phyloP scores from a whole-genome alignment of 2,888 invertebrate species.

The Lordiphosa andalusiaca region DNA sequence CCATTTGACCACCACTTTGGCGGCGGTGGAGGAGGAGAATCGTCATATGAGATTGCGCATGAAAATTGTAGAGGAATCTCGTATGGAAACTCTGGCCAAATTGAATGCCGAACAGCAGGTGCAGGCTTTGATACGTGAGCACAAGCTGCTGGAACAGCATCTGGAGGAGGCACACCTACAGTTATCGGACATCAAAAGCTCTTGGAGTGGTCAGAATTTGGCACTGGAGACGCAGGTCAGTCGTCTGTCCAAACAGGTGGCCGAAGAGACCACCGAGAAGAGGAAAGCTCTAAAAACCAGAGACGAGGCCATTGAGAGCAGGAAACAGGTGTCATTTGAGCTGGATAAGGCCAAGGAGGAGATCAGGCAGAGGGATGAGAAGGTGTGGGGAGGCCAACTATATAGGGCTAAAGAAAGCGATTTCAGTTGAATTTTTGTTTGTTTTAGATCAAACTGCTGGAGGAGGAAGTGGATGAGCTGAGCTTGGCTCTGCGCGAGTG shows the following conservation, averaged over 20 bases:
- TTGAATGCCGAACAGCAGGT: constrained; percentile 82
- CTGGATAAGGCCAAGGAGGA: constrained; percentile 74
- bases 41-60: constrained; percentile 83
- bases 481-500: constrained; percentile 84
- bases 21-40: constrained; percentile 88
- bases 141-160: constrained; percentile 87
- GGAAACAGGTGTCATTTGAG: constrained; percentile 80
- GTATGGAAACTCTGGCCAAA: constrained; percentile 71
- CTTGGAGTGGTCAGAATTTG: constrained; percentile 95
- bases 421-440: background rate
- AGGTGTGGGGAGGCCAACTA: constrained; percentile 59
- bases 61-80: constrained; percentile 78
- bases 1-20: constrained; percentile 85
- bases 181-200: constrained; percentile 92
- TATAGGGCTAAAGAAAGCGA: rapidly evolving
- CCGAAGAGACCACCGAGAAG: constrained; percentile 90
- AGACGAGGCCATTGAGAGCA: constrained; percentile 84
- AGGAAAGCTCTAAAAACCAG: constrained; percentile 87
- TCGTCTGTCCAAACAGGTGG: constrained; percentile 90
- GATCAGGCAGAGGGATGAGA: constrained; percentile 77
- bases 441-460: constrained; percentile 82
- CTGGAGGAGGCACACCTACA: constrained; percentile 92
- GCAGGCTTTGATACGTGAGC: constrained; percentile 83
- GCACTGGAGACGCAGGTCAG: constrained; percentile 94
- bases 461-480: constrained; percentile 87